A percentile compares a stretch with the other conserved stretches of the same genome.
Evolutionary conservation across 2,888 invertebrate genomes (phyloP).

Genomic region (Anticlea derivata): DNA sequence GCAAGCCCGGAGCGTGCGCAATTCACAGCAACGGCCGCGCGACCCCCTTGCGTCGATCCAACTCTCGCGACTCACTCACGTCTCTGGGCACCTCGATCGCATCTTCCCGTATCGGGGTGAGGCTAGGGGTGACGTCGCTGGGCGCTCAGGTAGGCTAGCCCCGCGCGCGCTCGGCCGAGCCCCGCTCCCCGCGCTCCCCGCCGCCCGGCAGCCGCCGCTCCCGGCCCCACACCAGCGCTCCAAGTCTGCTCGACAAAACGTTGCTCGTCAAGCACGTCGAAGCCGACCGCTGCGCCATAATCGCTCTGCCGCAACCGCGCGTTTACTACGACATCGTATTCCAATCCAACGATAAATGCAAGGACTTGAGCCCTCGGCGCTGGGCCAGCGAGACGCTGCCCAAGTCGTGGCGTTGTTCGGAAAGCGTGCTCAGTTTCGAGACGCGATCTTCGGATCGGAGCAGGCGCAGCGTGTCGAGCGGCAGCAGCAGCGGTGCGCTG

Average conservation of each 20-base stretch:
- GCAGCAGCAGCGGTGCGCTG: slow-evolving; percentile 46
- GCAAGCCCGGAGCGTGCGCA: slow-evolving; percentile 85
- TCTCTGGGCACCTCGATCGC: slow-evolving; percentile 86
- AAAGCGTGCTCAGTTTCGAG: slow-evolving; percentile 68
- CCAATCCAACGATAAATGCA: slow-evolving; percentile 51
- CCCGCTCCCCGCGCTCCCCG: slow-evolving; percentile 55
- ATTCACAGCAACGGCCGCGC: slow-evolving; percentile 86
- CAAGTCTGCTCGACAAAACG: slow-evolving; percentile 73
- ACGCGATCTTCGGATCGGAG: slow-evolving; percentile 54
- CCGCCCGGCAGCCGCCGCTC: slow-evolving; percentile 47
- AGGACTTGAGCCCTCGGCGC: slow-evolving; percentile 63
- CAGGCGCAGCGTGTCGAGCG: slow-evolving; percentile 59
- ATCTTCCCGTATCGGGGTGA: slow-evolving; percentile 86
- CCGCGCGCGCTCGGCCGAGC: slow-evolving; percentile 79
- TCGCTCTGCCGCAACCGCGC: slow-evolving; percentile 73
- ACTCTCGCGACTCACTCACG: slow-evolving; percentile 94
- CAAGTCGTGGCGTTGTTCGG: slow-evolving; percentile 77
- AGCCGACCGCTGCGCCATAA: slow-evolving; percentile 73
- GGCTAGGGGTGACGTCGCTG: slow-evolving; percentile 89
- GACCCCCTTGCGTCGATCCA: slow-evolving; percentile 86
- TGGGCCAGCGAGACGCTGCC: slow-evolving; percentile 73
- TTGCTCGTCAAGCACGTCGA: slow-evolving; percentile 73
- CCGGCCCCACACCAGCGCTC: slow-evolving; percentile 63
- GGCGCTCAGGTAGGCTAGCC: slow-evolving; percentile 86
- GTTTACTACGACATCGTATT: slow-evolving; percentile 73